Evolutionary conservation across 2,113 vertebrate species (phyloP).

Genomic region (Ondatra zibethicus): DNA sequence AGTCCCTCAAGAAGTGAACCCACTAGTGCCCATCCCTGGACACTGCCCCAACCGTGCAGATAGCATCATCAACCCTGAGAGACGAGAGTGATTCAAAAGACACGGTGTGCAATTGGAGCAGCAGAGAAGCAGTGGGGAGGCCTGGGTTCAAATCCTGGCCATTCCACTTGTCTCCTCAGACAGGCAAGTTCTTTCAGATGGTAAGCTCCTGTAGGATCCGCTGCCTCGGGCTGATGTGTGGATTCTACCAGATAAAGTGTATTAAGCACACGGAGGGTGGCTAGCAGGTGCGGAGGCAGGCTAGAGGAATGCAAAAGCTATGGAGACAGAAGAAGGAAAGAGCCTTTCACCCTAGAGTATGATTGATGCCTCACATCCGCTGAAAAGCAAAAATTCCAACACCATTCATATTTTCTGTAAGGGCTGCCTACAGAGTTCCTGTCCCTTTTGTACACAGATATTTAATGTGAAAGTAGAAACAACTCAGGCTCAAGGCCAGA

Average conservation of each 20-base stretch:
- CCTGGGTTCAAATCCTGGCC: not conserved
- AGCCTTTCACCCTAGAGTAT: too few relatives aligned
- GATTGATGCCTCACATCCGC: not conserved
- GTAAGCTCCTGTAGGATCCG: not conserved
- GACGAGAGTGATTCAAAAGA: constrained; percentile 13
- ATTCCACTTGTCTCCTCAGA: not conserved
- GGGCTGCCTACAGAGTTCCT: not conserved
- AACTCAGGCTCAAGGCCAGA: not conserved
- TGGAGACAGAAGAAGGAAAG: not conserved
- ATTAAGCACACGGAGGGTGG: not conserved
- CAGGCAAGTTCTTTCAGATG: not conserved
- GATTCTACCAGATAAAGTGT: not conserved
- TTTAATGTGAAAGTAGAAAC: not conserved
- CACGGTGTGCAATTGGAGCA: not conserved
- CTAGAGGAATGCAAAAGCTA: not conserved
- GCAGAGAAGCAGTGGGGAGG: not conserved
- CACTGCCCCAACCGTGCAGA: not conserved
- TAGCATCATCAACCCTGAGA: constrained; percentile 46
- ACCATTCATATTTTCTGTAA: not conserved
- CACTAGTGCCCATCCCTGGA: not conserved
- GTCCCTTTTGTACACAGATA: not conserved
- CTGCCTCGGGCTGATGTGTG: not conserved
- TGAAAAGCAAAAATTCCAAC: not conserved
- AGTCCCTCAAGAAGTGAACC: constrained; percentile 75
- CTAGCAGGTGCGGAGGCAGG: not conserved